phyloP scores from a whole-genome alignment of 2,797 vertebrate species.

The Pagetopsis macropterus region DNA sequence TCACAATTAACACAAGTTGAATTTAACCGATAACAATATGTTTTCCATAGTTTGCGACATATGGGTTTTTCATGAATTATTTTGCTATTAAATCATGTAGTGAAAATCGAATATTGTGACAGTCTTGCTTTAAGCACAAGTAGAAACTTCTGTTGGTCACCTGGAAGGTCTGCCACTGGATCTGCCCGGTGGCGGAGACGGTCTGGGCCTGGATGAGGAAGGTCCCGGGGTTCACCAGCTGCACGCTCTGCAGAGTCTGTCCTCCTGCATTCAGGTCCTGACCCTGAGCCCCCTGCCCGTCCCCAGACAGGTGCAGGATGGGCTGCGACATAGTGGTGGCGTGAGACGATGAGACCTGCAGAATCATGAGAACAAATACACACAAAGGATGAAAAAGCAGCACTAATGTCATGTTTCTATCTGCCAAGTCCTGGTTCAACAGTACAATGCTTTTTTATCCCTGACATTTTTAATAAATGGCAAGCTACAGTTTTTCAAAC shows the following conservation, averaged over 20 bases:
- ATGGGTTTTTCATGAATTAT: no score
- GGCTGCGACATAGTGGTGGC: conserved; percentile 90
- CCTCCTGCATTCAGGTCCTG: conserved; percentile 84
- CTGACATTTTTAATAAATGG: not conserved
- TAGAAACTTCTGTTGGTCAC: conserved; percentile 32
- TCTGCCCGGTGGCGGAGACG: conserved; percentile 96
- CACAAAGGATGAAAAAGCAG: not conserved
- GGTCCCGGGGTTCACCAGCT: conserved; percentile 97
- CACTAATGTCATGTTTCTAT: rapidly evolving
- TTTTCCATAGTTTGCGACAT: no score
- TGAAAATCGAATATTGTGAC: no score
- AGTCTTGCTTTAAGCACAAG: no score
- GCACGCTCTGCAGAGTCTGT: conserved; percentile 95
- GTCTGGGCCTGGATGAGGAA: conserved; percentile 99
- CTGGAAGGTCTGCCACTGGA: conserved; percentile 99
- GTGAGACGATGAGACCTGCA: conserved; percentile 91
- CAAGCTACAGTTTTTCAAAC: not conserved
- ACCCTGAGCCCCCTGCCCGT: conserved; percentile 89
- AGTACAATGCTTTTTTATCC: not conserved
- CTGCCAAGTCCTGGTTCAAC: not conserved
- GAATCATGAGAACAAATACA: not conserved
- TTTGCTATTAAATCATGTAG: no score
- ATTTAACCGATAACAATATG: no score
- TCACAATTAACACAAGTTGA: no score
- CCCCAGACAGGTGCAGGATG: conserved; percentile 86